phyloP scores from a whole-genome alignment of 2,888 invertebrate genomes.

The Oxystoma pomonae region DNA sequence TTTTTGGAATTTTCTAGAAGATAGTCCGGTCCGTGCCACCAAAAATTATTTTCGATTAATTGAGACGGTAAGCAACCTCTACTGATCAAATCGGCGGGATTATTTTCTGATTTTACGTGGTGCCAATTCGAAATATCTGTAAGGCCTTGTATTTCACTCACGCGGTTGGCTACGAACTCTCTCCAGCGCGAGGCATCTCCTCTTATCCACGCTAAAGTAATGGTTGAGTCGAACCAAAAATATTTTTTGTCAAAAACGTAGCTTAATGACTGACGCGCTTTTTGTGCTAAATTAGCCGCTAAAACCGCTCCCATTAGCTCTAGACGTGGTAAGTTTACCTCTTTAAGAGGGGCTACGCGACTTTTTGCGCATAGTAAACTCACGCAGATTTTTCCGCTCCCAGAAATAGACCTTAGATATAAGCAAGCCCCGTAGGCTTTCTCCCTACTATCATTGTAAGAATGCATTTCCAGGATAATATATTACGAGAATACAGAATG shows the following conservation, averaged over 20 bases:
- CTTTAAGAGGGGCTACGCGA: slow-evolving; percentile 14
- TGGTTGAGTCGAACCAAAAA: not conserved
- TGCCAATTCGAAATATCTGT: not conserved
- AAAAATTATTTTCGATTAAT: slow-evolving; percentile 3
- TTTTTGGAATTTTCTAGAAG: not conserved
- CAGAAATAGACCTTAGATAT: not conserved
- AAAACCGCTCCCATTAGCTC: slow-evolving; percentile 4
- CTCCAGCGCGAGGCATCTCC: not conserved
- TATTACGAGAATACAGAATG: slow-evolving; percentile 2
- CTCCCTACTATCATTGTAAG: slow-evolving; percentile 17
- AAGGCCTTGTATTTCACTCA: slow-evolving; percentile 2
- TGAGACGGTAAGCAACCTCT: not conserved
- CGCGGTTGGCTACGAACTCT: not conserved
- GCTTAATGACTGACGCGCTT: not conserved
- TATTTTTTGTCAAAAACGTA: not conserved
- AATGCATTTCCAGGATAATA: slow-evolving; percentile 15
- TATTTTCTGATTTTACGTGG: slow-evolving; percentile 1
- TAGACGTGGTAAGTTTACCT: slow-evolving; percentile 9
- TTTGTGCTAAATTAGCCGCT: not conserved
- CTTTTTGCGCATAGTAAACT: slow-evolving; percentile 12
- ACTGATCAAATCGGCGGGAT: not conserved
- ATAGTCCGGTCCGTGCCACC: slow-evolving; percentile 13
- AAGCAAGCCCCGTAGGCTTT: not conserved
- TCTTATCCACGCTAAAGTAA: not conserved
- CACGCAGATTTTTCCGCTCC: not conserved